Base-by-base conservation (phyloP, 2,113 vertebrate species). In the Aldabrachelys gigantea region DNA sequence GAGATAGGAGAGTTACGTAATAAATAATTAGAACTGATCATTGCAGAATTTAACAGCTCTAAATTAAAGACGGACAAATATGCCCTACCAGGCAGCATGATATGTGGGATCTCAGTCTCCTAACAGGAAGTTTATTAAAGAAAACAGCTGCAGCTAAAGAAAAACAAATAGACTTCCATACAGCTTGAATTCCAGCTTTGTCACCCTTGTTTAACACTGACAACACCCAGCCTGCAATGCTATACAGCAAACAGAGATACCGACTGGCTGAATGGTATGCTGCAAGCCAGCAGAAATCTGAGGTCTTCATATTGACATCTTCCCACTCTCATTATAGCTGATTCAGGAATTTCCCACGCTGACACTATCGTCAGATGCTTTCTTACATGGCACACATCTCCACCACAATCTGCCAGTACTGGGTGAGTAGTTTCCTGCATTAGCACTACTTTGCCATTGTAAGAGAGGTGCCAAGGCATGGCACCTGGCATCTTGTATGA, bases 211-310 rank as follows among this genome's bases (percentile, higher is more conserved):
- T 81, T 31, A 8, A 3, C 3, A 59, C 25, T 2, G 24, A 12
- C 27, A 10, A 10, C 49, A 41, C 85, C 79, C 62, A 31, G 65
- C 59, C 29, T 83, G 41, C 56, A 83, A 29, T 17, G 62, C 41
- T 49, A 27, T 49, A 31, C 47, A 1, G 1, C 16, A 6, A n/a
- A 1, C 87, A 29, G 54, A 2, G 27, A 69, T 6, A 52, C n/a
- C 50, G 31, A 1, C 1, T 0, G 0, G 41, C 88, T 69, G 65
- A n/a, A 50, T 52, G n/a, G 38, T 1, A 0, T 2, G 3, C 35
- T 49, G 25, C 11, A 47, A 44, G 24, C 41, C 75, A 47, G 41
- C 5, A 78, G 24, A 47, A 47, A 47, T 27, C 25, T 27, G 75
- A 44, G 41, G 24, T 78, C 44, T 24, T 47, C 10, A 47, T 47